A percentile compares a stretch with the other conserved stretches of the same genome.
phyloP scores from a whole-genome alignment of 2,113 vertebrate genomes.

The Onychorhynchus coronatus region DNA sequence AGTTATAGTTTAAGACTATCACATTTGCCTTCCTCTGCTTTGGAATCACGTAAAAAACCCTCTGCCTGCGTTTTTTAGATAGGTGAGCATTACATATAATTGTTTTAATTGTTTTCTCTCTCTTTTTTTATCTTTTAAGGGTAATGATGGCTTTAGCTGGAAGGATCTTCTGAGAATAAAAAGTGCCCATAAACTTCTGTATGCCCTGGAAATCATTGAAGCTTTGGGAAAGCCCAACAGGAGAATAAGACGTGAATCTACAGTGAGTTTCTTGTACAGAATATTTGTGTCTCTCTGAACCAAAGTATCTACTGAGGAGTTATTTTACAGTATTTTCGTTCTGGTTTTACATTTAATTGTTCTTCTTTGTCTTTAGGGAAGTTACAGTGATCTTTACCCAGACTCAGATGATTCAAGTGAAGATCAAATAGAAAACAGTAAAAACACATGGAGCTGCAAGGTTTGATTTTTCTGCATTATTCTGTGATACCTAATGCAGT shows the following conservation, averaged over 20 bases:
- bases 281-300: background rate
- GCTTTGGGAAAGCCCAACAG: slow-evolving; percentile 96
- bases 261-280: slow-evolving; percentile 72
- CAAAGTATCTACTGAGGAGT: background rate
- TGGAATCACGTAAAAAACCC: background rate
- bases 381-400: slow-evolving; percentile 97
- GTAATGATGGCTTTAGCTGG: slow-evolving; percentile 90
- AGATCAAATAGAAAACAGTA: slow-evolving; percentile 98
- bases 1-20: background rate
- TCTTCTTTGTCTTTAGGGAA: slow-evolving; percentile 79
- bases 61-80: background rate
- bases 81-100: background rate
- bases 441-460: slow-evolving; percentile 99
- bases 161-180: slow-evolving; percentile 95
- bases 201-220: slow-evolving; percentile 97
- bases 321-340: background rate
- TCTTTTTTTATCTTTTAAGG: slow-evolving; percentile 67
- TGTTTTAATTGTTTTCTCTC: background rate
- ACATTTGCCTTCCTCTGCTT: background rate
- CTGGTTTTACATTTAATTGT: background rate
- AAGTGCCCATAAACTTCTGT: slow-evolving; percentile 96
- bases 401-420: slow-evolving; percentile 98
- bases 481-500: background rate
- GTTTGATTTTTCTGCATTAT: slow-evolving; percentile 67
- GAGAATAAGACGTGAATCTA: slow-evolving; percentile 93